These are phyloP conservation scores for Mylabris phalerata DNA, from an alignment of 1,140 invertebrate species.

Conservation along the genomic window DNA sequence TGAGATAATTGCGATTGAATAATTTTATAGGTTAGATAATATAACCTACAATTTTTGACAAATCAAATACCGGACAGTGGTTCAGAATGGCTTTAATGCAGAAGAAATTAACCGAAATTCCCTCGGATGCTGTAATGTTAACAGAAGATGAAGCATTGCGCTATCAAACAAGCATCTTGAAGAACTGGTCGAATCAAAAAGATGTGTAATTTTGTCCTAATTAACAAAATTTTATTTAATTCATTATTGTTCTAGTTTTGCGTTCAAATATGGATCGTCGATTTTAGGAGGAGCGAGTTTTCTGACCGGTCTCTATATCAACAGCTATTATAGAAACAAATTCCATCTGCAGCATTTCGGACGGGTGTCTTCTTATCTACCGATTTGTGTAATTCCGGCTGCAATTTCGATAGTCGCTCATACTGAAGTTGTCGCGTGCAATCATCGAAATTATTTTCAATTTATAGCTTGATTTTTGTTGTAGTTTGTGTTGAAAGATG, in stretches of 20 bases:
- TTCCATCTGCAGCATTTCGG: conserved; percentile 40
- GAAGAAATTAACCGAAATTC: conserved; percentile 27
- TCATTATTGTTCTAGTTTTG: conserved; percentile 36
- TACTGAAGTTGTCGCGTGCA: conserved; percentile 27
- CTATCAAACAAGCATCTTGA: conserved; percentile 43
- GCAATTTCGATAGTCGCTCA: conserved; percentile 40
- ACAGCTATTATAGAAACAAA: conserved; percentile 41
- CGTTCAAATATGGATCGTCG: conserved; percentile 36
- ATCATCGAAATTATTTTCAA: conserved; percentile 1
- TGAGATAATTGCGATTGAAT: too few species aligned
- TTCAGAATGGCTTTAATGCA: conserved; percentile 18
- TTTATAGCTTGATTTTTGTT: conserved; percentile 3
- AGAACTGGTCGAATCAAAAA: conserved; percentile 39
- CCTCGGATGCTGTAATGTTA: conserved; percentile 43
- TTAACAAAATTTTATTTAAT: background rate
- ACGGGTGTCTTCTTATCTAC: conserved; percentile 40
- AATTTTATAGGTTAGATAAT: background rate
- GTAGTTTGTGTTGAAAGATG: conserved; percentile 38
- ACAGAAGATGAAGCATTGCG: conserved; percentile 41
- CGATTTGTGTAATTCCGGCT: conserved; percentile 42
- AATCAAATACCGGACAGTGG: too few species aligned
- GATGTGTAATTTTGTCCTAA: conserved; percentile 39
- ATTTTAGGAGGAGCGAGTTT: conserved; percentile 16
- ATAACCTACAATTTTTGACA: background rate
- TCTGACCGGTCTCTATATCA: conserved; percentile 40